These are phyloP conservation scores for Coptotermes formosanus DNA, from an alignment of 1,140 invertebrate genomes.

Conservation along the genomic window DNA sequence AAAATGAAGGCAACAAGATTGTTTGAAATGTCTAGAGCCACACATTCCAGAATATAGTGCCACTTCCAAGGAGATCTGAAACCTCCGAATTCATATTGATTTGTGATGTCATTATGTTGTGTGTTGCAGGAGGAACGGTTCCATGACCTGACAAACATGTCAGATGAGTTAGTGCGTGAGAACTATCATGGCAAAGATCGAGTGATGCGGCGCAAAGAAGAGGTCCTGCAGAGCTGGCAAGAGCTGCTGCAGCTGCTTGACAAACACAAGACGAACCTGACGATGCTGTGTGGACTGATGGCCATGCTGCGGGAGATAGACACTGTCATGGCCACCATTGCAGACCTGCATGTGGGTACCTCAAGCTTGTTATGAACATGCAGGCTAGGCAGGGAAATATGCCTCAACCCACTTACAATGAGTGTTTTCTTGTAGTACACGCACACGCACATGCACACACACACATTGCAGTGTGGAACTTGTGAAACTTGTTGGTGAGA, in stretches of 20 bases:
- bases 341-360: conserved; percentile 69
- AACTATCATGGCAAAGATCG: conserved; percentile 88
- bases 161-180: conserved; percentile 84
- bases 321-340: conserved; percentile 77
- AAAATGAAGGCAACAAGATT: too few relatives aligned
- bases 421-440: too few relatives aligned
- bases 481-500: too few relatives aligned
- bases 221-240: conserved; percentile 86
- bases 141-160: conserved; percentile 88
- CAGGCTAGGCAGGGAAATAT: neutral
- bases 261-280: conserved; percentile 80
- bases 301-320: conserved; percentile 89
- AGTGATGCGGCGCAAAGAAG: conserved; percentile 77
- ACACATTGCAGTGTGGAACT: too few relatives aligned
- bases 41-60: too few relatives aligned
- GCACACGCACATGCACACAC: too few relatives aligned
- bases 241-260: conserved; percentile 82
- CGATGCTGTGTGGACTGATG: conserved; percentile 74
- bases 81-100: too few relatives aligned
- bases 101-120: too few relatives aligned
- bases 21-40: too few relatives aligned
- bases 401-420: too few relatives aligned
- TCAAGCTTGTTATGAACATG: neutral
- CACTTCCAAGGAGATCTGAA: too few relatives aligned
- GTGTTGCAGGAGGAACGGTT: conserved; percentile 83